Base-by-base conservation (phyloP, 2,113 vertebrate genomes). In the Sinocyclocheilus grahami region DNA sequence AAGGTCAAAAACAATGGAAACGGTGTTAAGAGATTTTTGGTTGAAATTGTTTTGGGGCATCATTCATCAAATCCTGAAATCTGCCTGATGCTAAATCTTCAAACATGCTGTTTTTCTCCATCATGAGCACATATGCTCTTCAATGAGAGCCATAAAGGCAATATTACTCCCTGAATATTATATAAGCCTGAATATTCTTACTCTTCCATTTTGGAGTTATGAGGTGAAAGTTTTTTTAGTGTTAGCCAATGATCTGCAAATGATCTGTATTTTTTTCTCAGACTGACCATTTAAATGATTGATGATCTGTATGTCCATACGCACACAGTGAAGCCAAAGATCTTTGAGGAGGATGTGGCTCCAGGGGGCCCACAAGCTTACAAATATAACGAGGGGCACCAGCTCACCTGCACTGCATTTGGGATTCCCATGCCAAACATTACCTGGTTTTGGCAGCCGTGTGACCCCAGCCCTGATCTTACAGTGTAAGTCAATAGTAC, bases 391-490 rank as follows among this genome's bases (percentile, higher is more conserved):
- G 92, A 91, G 84, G 90, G 92, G 62, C 91, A 95, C 3, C 87
- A 90, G 8, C 93, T 98, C 86, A 93, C 92, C 86, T 98, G 97
- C 92, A 97, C 95, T 0, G 94, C 90, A 0, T 92, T 87, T 0
- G 97, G 95, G 24, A 87, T 90, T 2, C 97, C 97, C 0, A 65
- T 90, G 24, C 96, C 97, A 0, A 89, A 9, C 71, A 92, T 97
- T 1, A 90, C 88, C 72, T 98, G 97, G 97, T 58, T 93, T 82
- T 98, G 97, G 97, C 95, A 97, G 78, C 95, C 96, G 8, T 98
- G 96, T 91, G 13, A 86, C 24, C 65, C 89, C 13, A 63, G 89
- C 30, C 22, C 78, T 1, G 42, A 42, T 0, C 63, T 89, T 37
- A 91, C 24, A 86, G 1, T 87, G 95, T 95, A 84, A 95, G 94